Percentiles rank a stretch among this genome's conserved stretches.
phyloP scores from a whole-genome alignment of 1,140 invertebrate species.

The Aleiodes sp. region DNA sequence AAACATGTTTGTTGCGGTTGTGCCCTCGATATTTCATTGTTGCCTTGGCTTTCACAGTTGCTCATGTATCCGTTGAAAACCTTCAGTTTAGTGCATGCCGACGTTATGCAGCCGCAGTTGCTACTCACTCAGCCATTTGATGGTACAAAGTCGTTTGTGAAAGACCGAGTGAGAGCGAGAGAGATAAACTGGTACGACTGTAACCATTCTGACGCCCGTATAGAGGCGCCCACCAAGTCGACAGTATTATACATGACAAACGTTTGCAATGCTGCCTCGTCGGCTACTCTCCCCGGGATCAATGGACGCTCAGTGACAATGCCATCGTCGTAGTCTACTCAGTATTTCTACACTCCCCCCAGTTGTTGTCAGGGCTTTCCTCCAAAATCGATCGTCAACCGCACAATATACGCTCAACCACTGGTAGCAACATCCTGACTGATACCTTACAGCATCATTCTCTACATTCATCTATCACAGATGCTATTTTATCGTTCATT shows the following conservation, averaged over 20 bases:
- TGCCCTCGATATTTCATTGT: conserved; percentile 10
- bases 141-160: conserved; percentile 12
- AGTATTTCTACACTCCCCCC: background rate
- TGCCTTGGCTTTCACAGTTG: background rate
- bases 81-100: background rate
- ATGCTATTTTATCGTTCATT: background rate
- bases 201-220: conserved; percentile 15
- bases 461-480: background rate
- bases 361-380: background rate
- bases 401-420: background rate
- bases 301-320: conserved; percentile 37
- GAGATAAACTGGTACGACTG: background rate
- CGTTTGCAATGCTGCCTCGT: conserved; percentile 7
- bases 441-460: background rate
- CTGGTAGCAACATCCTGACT: background rate
- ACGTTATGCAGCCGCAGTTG: background rate
- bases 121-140: conserved; percentile 14
- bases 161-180: too few relatives aligned
- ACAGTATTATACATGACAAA: conserved; percentile 7
- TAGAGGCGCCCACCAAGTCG: background rate
- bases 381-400: background rate
- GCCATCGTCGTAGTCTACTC: conserved; percentile 16
- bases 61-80: conserved; percentile 12
- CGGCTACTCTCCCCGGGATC: conserved; percentile 34
- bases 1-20: background rate